Evolutionary conservation across 2,113 vertebrate genomes (phyloP), one percentile per base, ranked within the genome.

Genomic region (Pungitius pungitius): DNA sequence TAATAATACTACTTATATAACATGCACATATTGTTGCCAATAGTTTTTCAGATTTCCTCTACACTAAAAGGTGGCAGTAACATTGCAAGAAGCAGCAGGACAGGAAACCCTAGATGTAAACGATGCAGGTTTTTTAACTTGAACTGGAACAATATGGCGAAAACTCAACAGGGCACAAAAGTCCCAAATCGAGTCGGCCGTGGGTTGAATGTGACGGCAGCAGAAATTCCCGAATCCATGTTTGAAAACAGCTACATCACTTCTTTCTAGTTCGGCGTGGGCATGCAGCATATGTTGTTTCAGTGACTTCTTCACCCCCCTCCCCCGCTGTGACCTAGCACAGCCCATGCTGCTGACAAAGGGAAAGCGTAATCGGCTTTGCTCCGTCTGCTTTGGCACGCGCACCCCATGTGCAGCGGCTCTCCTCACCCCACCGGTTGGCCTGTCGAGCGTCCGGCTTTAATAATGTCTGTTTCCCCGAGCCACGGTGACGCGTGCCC

Each of bases 321-420:
- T 61, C 68, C 66, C 52, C 18, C 35, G 7, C 52, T 65, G 63
- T 79, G 81, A 75, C 79, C 79, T 42, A 45, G 72, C 56, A 37
- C 63, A 51, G 40, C 18, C 13, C 1, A 60, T 49, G 82, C 64
- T 84, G 78, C 85, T 88, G 85, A 86, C 69, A 73, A 82, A 83
- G 80, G 70, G 61, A 60, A 85, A 75, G 57, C 47, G 39, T 84
- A 89, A 90, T 86, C 81, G 66, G 83, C 81, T 89, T 87, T 85
- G 35, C 75, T 59, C 52, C 18, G 63, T 64, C 65, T 77, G 77
- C 73, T 59, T 76, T 63, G 79, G 74, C 65, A 54, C 65, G 49
- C 14, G 17, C 51, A 57, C 77, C 43, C 51, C 17, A 14, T 47
- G 63, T 58, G 18, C 70, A 65, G 45, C 76, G 35, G 52, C 33